Conservation (phyloP, 2,888 invertebrate species). For the Drosophila gaucha region DNA sequence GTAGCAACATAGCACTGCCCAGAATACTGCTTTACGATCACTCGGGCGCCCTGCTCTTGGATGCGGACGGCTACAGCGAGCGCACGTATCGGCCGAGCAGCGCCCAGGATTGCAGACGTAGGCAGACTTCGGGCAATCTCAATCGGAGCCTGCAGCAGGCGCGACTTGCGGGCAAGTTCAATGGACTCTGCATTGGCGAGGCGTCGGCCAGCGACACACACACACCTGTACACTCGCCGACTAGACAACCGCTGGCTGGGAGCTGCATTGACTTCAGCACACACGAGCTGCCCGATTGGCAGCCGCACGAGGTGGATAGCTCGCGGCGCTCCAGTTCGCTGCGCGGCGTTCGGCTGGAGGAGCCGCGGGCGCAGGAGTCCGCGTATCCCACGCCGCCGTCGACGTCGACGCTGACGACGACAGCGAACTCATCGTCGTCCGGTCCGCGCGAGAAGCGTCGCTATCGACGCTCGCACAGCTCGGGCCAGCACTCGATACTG, state of each 20-base stretch:
- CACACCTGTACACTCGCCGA: background rate
- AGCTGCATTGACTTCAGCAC: constrained; percentile 72
- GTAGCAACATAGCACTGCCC: constrained; percentile 86
- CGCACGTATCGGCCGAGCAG: constrained; percentile 60
- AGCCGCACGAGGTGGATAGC: constrained; percentile 32
- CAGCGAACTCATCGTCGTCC: constrained; percentile 74
- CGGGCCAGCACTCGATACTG: constrained; percentile 77
- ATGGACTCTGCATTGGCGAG: constrained; percentile 74
- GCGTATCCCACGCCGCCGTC: constrained; percentile 67
- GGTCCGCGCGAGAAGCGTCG: constrained; percentile 80
- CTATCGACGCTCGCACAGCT: constrained; percentile 81
- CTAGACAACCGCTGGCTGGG: constrained; percentile 29
- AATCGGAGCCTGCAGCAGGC: constrained; percentile 59
- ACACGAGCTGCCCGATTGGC: constrained; percentile 63
- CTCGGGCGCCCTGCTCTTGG: constrained; percentile 85
- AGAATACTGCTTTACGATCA: constrained; percentile 86
- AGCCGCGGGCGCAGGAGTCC: constrained; percentile 2
- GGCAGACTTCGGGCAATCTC: constrained; percentile 61
- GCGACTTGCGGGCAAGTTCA: constrained; percentile 64
- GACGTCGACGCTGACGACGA: constrained; percentile 71
- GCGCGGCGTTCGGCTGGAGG: constrained; percentile 75
- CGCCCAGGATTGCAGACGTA: constrained; percentile 22
- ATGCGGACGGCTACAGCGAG: constrained; percentile 81
- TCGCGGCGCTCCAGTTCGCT: constrained; percentile 77
- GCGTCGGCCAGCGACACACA: constrained; percentile 48